Conservation (phyloP, 2,113 vertebrate species). For the Mesitornis unicolor region DNA sequence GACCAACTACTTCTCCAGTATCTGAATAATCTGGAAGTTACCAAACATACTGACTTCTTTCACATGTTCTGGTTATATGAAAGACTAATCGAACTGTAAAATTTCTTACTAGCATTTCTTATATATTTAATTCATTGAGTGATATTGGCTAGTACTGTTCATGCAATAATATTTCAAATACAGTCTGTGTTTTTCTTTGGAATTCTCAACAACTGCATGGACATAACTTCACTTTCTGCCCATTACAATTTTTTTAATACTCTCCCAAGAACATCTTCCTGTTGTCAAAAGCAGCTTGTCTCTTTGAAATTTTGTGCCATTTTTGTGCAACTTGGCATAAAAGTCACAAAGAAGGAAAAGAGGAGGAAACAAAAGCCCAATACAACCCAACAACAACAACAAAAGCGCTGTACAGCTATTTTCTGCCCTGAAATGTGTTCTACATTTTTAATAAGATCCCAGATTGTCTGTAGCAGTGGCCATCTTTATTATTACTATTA, state of each 20-base stretch:
- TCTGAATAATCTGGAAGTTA: not conserved
- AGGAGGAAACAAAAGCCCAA: not conserved
- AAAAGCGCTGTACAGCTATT: slow-evolving; percentile 69
- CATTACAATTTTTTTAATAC: not conserved
- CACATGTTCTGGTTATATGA: not conserved
- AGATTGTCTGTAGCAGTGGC: slow-evolving; percentile 70
- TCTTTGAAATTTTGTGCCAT: not conserved
- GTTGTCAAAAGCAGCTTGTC: not conserved
- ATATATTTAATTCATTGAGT: not conserved
- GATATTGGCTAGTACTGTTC: not conserved
- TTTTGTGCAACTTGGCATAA: not conserved
- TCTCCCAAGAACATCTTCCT: not conserved
- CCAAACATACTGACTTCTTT: not conserved
- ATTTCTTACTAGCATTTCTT: not conserved
- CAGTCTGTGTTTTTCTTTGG: not conserved
- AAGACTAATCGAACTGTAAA: not conserved
- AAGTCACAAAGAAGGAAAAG: not conserved
- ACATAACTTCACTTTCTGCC: not conserved
- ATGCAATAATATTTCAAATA: not conserved
- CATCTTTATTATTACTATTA: slow-evolving; percentile 62
- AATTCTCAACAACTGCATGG: not conserved
- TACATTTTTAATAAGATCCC: slow-evolving; percentile 79
- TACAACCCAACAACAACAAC: not conserved
- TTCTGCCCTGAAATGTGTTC: slow-evolving; percentile 69
- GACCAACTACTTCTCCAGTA: not conserved